Base-by-base conservation (phyloP, 2,888 invertebrate species). In the Xestia ashworthii region DNA sequence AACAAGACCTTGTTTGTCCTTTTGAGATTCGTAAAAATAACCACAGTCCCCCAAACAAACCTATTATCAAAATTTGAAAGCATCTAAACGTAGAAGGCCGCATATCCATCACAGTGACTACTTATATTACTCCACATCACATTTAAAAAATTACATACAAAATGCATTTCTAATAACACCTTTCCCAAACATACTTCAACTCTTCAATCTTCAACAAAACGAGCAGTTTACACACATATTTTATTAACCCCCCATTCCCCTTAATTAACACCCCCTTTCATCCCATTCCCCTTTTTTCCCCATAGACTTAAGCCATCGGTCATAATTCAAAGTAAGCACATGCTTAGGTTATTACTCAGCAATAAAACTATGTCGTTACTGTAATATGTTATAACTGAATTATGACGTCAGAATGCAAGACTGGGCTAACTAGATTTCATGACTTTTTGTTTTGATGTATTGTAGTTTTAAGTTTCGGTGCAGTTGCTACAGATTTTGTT, bases 341-440 rank as follows among this genome's bases (percentile, higher is more conserved):
- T 87, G 78, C 80, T 84, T 82, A 65, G 65, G 78, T 71, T 77
- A 84, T 88, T 89, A 85, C 76, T 88, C 65, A 72, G 71, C 76
- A 78, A 80, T 86, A 81, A 83, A 86, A 86, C 76, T 70, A 38
- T 55, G 71, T 65, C 71, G 79, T 81, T 74, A 74, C 71, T 70
- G 69, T 80, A 68, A 73, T 82, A 71, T 66, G 80, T 79, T 79
- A 82, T 73, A 69, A 65, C 76, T 68, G 80, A 81, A 86, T 88
- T 85, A 85, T 78, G 77, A 82, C 76, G 70, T 76, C 65, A 60
- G 41, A 68, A 64, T 74, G 64, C 67, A 71, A 67, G 69, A 44
- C 67, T 65, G 53, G 38, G 16, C 44, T 77, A 77, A 71, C 65
- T 68, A 46, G 53, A 5, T 81, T 85, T 76, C 64, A 70, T 60